phyloP scores from a whole-genome alignment of 2,113 vertebrate genomes.

The Phyllopteryx taeniolatus region DNA sequence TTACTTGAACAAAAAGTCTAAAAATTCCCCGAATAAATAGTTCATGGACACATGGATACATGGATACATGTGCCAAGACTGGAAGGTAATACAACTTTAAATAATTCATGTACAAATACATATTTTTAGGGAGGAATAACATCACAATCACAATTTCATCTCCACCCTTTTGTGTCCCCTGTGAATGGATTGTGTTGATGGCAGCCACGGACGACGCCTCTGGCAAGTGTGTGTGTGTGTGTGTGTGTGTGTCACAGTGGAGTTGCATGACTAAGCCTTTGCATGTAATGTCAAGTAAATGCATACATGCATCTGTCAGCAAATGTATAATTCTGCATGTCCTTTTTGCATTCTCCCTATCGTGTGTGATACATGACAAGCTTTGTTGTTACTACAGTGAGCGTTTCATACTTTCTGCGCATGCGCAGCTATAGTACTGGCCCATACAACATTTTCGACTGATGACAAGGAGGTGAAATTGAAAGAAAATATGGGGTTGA shows the following conservation, averaged over 20 bases:
- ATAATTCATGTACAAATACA: background rate
- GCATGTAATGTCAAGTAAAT: constrained; percentile 44
- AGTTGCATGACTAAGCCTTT: constrained; percentile 51
- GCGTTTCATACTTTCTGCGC: constrained; percentile 1
- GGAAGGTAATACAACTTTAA: background rate
- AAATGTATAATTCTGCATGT: constrained; percentile 16
- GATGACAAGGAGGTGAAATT: background rate
- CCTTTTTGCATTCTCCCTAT: constrained; percentile 8
- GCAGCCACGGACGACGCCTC: constrained; percentile 20
- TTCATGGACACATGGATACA: background rate
- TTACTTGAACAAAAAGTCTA: background rate
- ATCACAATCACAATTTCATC: constrained; percentile 2
- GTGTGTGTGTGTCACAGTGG: constrained; percentile 15
- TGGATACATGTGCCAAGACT: background rate
- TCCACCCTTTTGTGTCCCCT: background rate
- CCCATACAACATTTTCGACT: background rate
- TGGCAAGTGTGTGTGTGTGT: constrained; percentile 11
- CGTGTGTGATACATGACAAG: constrained; percentile 29
- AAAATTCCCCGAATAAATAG: background rate
- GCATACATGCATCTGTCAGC: constrained; percentile 39
- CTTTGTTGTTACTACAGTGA: constrained; percentile 1
- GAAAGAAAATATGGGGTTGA: background rate
- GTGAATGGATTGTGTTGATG: constrained; percentile 24
- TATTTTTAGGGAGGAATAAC: background rate
- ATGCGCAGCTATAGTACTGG: background rate